Evolutionary conservation across 2,888 invertebrate species (phyloP).

Genomic region (Mythimna impura): DNA sequence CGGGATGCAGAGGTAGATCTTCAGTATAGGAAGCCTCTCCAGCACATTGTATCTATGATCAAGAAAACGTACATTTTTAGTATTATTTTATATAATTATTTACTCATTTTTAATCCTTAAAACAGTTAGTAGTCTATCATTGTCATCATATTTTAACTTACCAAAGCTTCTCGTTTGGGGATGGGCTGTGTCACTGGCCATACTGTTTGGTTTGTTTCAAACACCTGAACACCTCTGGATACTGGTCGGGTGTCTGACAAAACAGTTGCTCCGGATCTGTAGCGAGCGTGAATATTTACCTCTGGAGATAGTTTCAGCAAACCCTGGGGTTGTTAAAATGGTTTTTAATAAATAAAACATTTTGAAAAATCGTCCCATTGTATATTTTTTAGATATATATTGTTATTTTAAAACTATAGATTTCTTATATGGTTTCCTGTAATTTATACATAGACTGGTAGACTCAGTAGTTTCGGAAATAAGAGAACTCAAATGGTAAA

Average conservation of each 20-base stretch:
- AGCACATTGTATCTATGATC: constrained; percentile 87
- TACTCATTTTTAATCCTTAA: background rate
- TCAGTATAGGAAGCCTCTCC: constrained; percentile 93
- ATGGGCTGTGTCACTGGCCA: constrained; percentile 92
- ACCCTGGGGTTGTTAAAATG: constrained; percentile 75
- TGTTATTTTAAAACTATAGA: too few relatives aligned
- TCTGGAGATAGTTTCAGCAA: constrained; percentile 85
- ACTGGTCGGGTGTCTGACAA: constrained; percentile 85
- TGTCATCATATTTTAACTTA: constrained; percentile 68
- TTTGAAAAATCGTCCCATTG: background rate
- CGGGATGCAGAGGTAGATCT: constrained; percentile 89
- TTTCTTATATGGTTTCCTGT: too few relatives aligned
- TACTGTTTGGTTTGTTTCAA: constrained; percentile 89
- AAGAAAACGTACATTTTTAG: background rate
- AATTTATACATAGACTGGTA: too few relatives aligned
- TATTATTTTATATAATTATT: background rate
- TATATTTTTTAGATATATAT: background rate
- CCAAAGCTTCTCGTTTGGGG: constrained; percentile 86
- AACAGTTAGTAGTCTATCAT: background rate
- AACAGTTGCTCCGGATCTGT: constrained; percentile 83
- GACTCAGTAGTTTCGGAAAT: too few relatives aligned
- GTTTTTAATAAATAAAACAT: background rate
- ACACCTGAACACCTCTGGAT: constrained; percentile 91
- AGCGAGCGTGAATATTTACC: constrained; percentile 77
- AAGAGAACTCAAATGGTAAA: too few relatives aligned